Evolutionary conservation across 2,888 invertebrate genomes (phyloP), one percentile per base, ranked within the genome.

Genomic region (Eumerus sabulonum): DNA sequence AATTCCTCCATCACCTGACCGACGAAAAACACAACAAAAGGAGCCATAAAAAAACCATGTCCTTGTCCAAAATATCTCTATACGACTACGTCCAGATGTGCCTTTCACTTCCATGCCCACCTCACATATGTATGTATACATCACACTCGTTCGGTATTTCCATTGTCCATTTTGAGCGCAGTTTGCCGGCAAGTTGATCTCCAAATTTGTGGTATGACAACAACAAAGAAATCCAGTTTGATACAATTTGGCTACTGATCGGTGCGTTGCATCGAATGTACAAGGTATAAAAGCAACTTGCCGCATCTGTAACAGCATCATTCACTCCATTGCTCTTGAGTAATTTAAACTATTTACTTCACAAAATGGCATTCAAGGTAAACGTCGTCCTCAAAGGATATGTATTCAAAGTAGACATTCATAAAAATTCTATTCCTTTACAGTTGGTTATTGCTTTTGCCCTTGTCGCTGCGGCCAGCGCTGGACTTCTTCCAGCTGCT

Each of bases 311-410:
- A 57, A 16, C 53, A 59, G 48, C 38, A 63, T 63, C 68, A 77
- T 73, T 77, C 54, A 35, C 45, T 54, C 68, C 48, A 44, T 53
- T 19, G 36, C 35, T 44, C 45, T 73, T 47, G 42, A n/a, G 42
- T 27, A 50, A 16, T 38, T 19, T 27, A 67, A 38, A 82, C 76
- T n/a, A 76, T 67, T 64, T 45, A 56, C 66, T 53, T 12, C 40
- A 56, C 51, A 82, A 83, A 82, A 85, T 85, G 85, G 84, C 85
- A 83, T 85, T 86, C 73, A 85, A 85, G 85, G 87, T 87, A 84
- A 56, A 74, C 7, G n/a, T 5, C 11, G 1, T 5, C n/a, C 4
- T 27, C 2, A 12, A 38, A 18, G 14, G 18, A 11, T 38, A 1
- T 12, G 40, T 12, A 11, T 54, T 56, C 1, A 0, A 14, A 12